phyloP scores from a whole-genome alignment of 2,797 vertebrate genomes.

The Otolemur crassicaudatus region DNA sequence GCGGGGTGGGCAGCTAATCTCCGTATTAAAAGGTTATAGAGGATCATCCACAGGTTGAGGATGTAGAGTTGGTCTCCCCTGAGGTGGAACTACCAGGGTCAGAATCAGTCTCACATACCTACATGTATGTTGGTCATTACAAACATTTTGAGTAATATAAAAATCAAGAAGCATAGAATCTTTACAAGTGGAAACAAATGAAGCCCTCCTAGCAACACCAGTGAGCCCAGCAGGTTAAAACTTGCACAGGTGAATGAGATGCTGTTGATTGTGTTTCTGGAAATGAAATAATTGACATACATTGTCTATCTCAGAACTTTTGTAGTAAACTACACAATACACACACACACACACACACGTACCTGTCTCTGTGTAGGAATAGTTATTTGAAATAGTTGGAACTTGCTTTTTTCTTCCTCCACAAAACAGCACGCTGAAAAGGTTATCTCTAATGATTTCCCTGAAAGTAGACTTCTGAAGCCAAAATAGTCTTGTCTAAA shows the following conservation, averaged over 20 bases:
- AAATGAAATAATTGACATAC: too few relatives aligned
- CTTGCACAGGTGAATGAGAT: too few relatives aligned
- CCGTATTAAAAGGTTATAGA: neutral
- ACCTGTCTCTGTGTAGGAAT: too few relatives aligned
- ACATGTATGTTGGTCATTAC: neutral
- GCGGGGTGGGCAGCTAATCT: neutral
- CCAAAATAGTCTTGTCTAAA: neutral
- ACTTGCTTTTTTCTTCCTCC: neutral
- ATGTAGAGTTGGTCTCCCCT: neutral
- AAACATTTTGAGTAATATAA: too few relatives aligned
- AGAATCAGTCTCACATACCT: neutral
- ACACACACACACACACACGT: neutral
- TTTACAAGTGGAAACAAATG: too few relatives aligned
- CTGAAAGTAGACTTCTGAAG: neutral
- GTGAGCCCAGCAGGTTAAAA: too few relatives aligned
- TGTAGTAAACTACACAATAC: too few relatives aligned
- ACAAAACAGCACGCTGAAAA: neutral
- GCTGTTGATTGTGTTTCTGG: too few relatives aligned
- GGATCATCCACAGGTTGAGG: neutral
- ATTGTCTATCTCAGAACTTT: too few relatives aligned
- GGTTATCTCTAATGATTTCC: neutral
- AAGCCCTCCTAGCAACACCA: too few relatives aligned
- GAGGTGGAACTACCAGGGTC: neutral
- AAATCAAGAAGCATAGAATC: too few relatives aligned
- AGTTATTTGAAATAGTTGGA: neutral